Base-by-base conservation (phyloP, 1,140 invertebrate genomes). In the Varroa destructor region DNA sequence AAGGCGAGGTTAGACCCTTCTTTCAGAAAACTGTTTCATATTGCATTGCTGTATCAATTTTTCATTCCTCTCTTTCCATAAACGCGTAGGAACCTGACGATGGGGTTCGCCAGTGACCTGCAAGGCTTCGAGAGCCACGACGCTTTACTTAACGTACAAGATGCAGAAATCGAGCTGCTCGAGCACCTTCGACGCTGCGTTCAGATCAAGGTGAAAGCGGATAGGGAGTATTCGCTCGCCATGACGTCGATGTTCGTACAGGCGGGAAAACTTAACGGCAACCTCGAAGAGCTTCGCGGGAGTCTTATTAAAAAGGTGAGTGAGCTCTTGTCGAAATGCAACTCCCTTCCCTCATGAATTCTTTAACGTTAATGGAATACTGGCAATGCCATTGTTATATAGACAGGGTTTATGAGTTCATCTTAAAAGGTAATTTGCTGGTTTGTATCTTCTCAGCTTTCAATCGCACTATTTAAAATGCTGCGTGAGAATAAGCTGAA, bases 121-220 rank as follows among this genome's bases (percentile, higher is more conserved):
- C 88, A 91, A 79, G 88, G 89, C 56, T 78, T 78, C 72, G 73
- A 74, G 36, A 82, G 82, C 72, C 91, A 93, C 78, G 90, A 93
- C 79, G 90, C 90, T 72, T 81, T 94, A 71, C 82, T 67, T 10
- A 67, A 67, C 61, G 61, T 91, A 37, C 91, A 93, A 80, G 92
- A 96, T 79, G 89, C 90, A 10, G 92, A 95, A 80, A 84, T 95
- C 43, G 85, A 89, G 73, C 84, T 95, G 8, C 83, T 95, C 80
- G 91, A 94, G 77, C 87, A 87, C 72, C 91, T 95, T 86, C 87
- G 88, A 74, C 81, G 90, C 58, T 91, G 90, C 76, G 81, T 96
- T 25, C 83, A 86, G 71, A 85, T 86, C 54, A 89, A 93, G 79
- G 86, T 91, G 77, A 92, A 93, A 79, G 90, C 88, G 77, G 92